Evolutionary conservation across 2,888 invertebrate genomes (phyloP), one percentile per base, ranked within the genome.

Genomic region (Schrankia costaestrigalis): DNA sequence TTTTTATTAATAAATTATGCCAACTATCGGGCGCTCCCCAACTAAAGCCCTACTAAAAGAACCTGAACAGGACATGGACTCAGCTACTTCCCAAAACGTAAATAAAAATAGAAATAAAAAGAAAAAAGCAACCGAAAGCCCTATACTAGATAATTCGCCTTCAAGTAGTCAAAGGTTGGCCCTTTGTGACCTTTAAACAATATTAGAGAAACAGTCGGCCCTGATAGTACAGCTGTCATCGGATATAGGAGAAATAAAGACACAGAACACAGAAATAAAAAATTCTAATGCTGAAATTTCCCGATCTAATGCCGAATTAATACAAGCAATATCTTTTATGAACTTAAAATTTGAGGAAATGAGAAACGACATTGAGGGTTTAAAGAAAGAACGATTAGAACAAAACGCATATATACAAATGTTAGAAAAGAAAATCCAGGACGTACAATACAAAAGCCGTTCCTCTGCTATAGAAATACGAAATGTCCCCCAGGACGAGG

Each of bases 281-380:
- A 18, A 18, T n/a, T 11, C 25, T 2, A 35, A 29, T 21, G 31
- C 26, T 6, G 31, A 36, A 11, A 34, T 34, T 8, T 9, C n/a
- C 2, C 23, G 13, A n/a, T 11, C 25, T 2, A 35, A 29, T 21
- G 31, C 26, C 5, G 31, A 36, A 11, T 26, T 36, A 2, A 11
- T 24, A 3, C 12, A 23, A 11, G 27, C 37, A 1, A 37, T 37
- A 14, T 4, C 19, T n/a, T 31, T 37, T n/a, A 23, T 37, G 10
- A 31, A 31, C 24, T 21, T 24, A 12, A 11, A 37, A 17, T 31
- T 27, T 19, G 37, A 36, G 22, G 31, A 31, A 1, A 22, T 36
- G 15, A 36, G 18, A 17, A 17, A 22, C 4, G 28, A 27, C 13
- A 6, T 37, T 1, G 37, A 28, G 2, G 11, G 11, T 8, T 13